A percentile compares a stretch with the other conserved stretches of the same genome.
These are phyloP conservation scores for Myxocyprinus asiaticus DNA, from an alignment of 2,113 vertebrate genomes.

Conservation along the genomic window DNA sequence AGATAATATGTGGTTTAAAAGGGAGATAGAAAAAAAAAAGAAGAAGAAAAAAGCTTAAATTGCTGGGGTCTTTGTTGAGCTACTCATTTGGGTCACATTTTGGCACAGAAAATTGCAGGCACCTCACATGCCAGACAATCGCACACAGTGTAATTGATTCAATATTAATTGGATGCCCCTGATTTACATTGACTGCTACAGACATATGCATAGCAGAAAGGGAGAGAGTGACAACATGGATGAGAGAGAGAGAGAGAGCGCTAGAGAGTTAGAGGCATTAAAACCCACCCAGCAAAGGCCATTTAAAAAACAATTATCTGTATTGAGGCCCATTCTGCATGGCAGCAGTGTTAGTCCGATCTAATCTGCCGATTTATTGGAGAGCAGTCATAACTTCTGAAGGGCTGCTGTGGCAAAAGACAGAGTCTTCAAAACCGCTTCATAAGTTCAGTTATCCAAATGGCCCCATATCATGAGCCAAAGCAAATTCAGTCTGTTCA, in stretches of 20 bases:
- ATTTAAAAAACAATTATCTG: conserved; percentile 56
- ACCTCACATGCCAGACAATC: conserved; percentile 38
- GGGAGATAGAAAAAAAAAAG: conserved; percentile 25
- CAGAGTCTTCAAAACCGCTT: conserved; percentile 35
- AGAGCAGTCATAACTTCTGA: conserved; percentile 44
- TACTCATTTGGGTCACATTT: conserved; percentile 48
- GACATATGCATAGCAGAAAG: conserved; percentile 49
- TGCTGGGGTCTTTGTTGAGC: conserved; percentile 50
- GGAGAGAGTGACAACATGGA: conserved; percentile 36
- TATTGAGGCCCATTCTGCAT: conserved; percentile 51
- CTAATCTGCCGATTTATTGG: conserved; percentile 45
- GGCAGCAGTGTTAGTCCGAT: conserved; percentile 39
- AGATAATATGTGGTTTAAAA: conserved; percentile 44
- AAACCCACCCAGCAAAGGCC: conserved; percentile 45
- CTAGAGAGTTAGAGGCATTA: conserved; percentile 37
- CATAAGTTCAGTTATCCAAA: conserved; percentile 39
- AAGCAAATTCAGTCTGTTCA: conserved; percentile 51
- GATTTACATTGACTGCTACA: conserved; percentile 71
- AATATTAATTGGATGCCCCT: conserved; percentile 67
- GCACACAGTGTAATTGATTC: conserved; percentile 68
- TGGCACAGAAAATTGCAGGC: conserved; percentile 46
- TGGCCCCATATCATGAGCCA: conserved; percentile 36
- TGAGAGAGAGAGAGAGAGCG: not conserved
- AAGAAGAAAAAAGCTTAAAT: conserved; percentile 45
- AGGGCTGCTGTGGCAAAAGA: conserved; percentile 40